Conservation (phyloP, 2,888 invertebrate species). For the Cetonia aurata region DNA sequence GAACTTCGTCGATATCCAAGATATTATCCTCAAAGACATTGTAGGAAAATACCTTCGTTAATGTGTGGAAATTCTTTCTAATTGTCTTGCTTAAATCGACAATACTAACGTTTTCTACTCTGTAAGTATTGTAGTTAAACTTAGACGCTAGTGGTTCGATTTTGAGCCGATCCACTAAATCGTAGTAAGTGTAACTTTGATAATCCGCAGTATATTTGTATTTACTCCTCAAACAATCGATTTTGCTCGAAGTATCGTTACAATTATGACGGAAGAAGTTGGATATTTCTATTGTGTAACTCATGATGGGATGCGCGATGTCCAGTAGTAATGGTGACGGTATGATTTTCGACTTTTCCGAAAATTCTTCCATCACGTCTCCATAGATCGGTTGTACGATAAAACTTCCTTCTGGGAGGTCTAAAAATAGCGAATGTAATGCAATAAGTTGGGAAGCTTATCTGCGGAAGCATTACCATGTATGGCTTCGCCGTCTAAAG, state of each 20-base stretch:
- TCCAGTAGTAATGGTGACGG: conserved; percentile 62
- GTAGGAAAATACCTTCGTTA: conserved; percentile 58
- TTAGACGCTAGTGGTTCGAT: conserved; percentile 58
- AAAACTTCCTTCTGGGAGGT: conserved; percentile 59
- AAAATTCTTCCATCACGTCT: conserved; percentile 52
- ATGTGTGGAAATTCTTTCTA: conserved; percentile 54
- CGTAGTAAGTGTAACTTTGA: conserved; percentile 1
- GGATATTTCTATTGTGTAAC: conserved; percentile 55
- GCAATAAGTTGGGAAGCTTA: background rate
- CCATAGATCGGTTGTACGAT: conserved; percentile 59
- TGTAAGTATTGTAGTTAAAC: conserved; percentile 61
- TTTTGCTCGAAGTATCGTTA: conserved; percentile 59
- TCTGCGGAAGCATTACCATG: conserved; percentile 43
- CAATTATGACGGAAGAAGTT: conserved; percentile 57
- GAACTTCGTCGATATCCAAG: conserved; percentile 51
- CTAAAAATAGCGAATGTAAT: conserved; percentile 54
- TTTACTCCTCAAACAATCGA: conserved; percentile 57
- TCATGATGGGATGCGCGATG: conserved; percentile 60
- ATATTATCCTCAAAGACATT: conserved; percentile 61
- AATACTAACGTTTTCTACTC: conserved; percentile 49
- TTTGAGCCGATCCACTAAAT: conserved; percentile 52
- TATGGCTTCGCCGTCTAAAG: conserved; percentile 48
- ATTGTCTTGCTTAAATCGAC: conserved; percentile 32
- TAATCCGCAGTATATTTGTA: conserved; percentile 16
- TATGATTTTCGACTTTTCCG: conserved; percentile 55